Evolutionary conservation across 2,888 invertebrate species (phyloP).

Genomic region (Deilephila porcellus): DNA sequence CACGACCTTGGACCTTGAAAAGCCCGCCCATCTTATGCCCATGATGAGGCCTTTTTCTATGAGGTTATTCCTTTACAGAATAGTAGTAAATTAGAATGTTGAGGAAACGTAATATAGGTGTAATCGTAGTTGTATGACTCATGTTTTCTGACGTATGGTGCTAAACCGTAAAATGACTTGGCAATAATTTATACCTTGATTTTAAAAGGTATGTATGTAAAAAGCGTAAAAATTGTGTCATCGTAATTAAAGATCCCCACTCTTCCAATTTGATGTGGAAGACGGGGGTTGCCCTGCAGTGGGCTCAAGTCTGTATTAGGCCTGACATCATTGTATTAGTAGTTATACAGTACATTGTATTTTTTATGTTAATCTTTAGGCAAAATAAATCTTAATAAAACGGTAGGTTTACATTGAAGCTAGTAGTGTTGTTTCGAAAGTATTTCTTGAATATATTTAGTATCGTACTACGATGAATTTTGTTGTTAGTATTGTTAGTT

Average conservation of each 20-base stretch:
- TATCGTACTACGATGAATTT: not conserved
- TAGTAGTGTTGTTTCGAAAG: slow-evolving; percentile 22
- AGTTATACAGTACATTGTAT: too few relatives aligned
- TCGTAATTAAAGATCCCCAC: too few relatives aligned
- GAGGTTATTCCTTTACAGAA: slow-evolving; percentile 59
- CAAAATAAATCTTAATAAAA: not conserved
- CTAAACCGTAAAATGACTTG: too few relatives aligned
- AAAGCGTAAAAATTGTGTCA: too few relatives aligned
- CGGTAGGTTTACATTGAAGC: not conserved
- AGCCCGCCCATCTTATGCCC: slow-evolving; percentile 76
- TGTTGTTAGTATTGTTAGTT: not conserved
- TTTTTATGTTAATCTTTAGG: not conserved
- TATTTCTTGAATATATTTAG: slow-evolving; percentile 5
- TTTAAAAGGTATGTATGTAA: too few relatives aligned
- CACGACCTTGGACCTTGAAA: slow-evolving; percentile 64
- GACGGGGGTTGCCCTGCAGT: too few relatives aligned
- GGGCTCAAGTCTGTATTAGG: too few relatives aligned
- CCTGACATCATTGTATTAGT: too few relatives aligned
- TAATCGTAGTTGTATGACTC: not conserved
- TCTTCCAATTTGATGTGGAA: too few relatives aligned
- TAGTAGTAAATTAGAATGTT: slow-evolving; percentile 27
- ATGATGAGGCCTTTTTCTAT: slow-evolving; percentile 82
- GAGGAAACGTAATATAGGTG: not conserved
- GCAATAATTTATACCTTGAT: too few relatives aligned
- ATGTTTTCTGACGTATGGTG: too few relatives aligned